Conservation (phyloP, 1,140 invertebrate species). For the Drosophila oshimai region DNA sequence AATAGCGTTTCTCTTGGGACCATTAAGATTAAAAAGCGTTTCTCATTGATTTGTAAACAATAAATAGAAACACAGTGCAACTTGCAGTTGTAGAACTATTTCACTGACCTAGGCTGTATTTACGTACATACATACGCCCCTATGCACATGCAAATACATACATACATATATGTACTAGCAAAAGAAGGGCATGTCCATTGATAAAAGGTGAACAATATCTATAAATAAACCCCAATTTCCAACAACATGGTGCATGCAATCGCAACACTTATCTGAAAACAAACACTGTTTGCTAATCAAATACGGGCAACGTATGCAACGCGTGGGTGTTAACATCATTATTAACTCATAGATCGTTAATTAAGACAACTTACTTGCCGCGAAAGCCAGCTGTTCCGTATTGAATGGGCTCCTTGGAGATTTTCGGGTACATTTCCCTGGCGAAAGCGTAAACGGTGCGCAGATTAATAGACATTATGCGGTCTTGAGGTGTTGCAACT, state of each 20-base stretch:
- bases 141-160: neutral
- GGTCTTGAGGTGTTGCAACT: neutral
- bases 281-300: constrained; percentile 22
- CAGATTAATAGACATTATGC: constrained; percentile 77
- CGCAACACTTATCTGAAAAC: constrained; percentile 45
- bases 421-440: constrained; percentile 89
- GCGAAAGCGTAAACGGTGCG: constrained; percentile 87
- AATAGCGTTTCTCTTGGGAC: too few species aligned
- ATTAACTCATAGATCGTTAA: neutral
- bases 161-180: constrained; percentile 2
- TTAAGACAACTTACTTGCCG: constrained; percentile 85
- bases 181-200: constrained; percentile 58
- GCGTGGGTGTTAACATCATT: constrained; percentile 21
- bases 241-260: constrained; percentile 39
- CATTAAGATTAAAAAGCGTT: too few species aligned
- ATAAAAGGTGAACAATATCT: constrained; percentile 68
- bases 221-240: constrained; percentile 56
- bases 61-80: neutral
- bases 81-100: neutral
- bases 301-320: constrained; percentile 6
- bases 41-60: too few species aligned
- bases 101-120: neutral
- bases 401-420: constrained; percentile 85
- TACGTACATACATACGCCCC: constrained; percentile 8
- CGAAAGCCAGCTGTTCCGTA: constrained; percentile 89